A percentile compares a stretch with the other conserved stretches of the same genome.
These are phyloP conservation scores for Cosmorhoe ocellata DNA, from an alignment of 2,888 invertebrate species.

Conservation along the genomic window DNA sequence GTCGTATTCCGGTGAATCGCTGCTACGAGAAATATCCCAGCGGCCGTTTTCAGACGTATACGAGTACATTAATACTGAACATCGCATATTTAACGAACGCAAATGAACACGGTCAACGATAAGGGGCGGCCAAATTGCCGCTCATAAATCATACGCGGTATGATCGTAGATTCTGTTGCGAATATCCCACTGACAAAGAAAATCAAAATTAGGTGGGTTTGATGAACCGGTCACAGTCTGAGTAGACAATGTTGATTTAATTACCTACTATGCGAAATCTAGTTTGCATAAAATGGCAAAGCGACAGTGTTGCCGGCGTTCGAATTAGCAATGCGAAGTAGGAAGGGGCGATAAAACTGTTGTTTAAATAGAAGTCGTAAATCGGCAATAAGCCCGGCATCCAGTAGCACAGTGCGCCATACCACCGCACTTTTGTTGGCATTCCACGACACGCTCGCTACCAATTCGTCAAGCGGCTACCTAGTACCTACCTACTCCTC, in stretches of 20 bases:
- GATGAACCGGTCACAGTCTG: conserved; percentile 37
- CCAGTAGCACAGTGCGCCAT: conserved; percentile 29
- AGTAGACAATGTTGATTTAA: conserved; percentile 24
- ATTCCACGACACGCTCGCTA: conserved; percentile 45
- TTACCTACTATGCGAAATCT: conserved; percentile 8
- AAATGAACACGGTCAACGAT: conserved; percentile 55
- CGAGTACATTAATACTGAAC: conserved; percentile 32
- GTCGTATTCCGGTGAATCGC: conserved; percentile 36
- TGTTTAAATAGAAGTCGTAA: conserved; percentile 55
- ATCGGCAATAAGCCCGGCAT: conserved; percentile 48
- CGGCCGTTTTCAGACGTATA: conserved; percentile 33
- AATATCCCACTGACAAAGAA: conserved; percentile 41
- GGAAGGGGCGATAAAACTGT: conserved; percentile 39
- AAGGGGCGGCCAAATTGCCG: conserved; percentile 52
- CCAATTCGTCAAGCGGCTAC: conserved; percentile 36
- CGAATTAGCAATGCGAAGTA: conserved; percentile 32
- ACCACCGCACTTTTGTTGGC: conserved; percentile 39
- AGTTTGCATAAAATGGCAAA: conserved; percentile 4
- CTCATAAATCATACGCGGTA: conserved; percentile 49
- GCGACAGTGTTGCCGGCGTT: conserved; percentile 18
- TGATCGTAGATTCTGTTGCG: conserved; percentile 43
- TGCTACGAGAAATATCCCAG: conserved; percentile 41
- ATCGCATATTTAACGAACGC: conserved; percentile 44
- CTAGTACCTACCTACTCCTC: conserved; percentile 22
- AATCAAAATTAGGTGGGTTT: conserved; percentile 40